These are phyloP conservation scores for Macaria notata DNA, from an alignment of 2,888 invertebrate genomes.

Conservation along the genomic window DNA sequence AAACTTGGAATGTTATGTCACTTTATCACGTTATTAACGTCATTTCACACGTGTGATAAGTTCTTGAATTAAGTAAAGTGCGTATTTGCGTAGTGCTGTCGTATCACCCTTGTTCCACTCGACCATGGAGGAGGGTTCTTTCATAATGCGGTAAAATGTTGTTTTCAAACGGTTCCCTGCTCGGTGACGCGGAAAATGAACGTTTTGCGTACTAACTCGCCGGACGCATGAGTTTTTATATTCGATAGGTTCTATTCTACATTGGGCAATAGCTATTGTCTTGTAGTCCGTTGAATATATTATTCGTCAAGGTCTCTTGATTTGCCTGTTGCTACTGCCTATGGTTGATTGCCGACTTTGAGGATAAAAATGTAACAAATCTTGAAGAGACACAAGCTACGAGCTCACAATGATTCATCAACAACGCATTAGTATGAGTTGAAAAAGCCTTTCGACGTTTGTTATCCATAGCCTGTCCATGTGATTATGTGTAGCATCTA, in stretches of 20 bases:
- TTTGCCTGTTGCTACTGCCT: not conserved
- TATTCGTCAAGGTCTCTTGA: not conserved
- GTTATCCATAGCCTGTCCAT: slow-evolving; percentile 1
- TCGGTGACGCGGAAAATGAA: slow-evolving; percentile 63
- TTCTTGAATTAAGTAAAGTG: slow-evolving; percentile 45
- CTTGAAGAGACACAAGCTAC: not conserved
- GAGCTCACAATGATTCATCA: not conserved
- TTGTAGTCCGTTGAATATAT: slow-evolving; percentile 5
- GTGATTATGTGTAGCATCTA: slow-evolving; percentile 17
- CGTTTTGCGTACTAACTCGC: slow-evolving; percentile 46
- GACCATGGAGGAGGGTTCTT: slow-evolving; percentile 60
- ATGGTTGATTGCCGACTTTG: not conserved
- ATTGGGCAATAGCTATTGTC: slow-evolving; percentile 17
- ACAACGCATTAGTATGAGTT: not conserved
- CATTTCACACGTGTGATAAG: slow-evolving; percentile 44
- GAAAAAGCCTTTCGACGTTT: not conserved
- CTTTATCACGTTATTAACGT: too few species aligned
- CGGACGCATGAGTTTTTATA: slow-evolving; percentile 29
- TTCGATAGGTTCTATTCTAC: slow-evolving; percentile 30
- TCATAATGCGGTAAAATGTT: slow-evolving; percentile 67
- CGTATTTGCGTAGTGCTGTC: slow-evolving; percentile 50
- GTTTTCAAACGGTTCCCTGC: slow-evolving; percentile 60
- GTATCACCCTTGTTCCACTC: slow-evolving; percentile 53
- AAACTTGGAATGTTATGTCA: too few species aligned
- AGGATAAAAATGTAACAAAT: not conserved